phyloP scores from a whole-genome alignment of 64 coral and sea anemone genomes.

The Stichodactyla mertensii region DNA sequence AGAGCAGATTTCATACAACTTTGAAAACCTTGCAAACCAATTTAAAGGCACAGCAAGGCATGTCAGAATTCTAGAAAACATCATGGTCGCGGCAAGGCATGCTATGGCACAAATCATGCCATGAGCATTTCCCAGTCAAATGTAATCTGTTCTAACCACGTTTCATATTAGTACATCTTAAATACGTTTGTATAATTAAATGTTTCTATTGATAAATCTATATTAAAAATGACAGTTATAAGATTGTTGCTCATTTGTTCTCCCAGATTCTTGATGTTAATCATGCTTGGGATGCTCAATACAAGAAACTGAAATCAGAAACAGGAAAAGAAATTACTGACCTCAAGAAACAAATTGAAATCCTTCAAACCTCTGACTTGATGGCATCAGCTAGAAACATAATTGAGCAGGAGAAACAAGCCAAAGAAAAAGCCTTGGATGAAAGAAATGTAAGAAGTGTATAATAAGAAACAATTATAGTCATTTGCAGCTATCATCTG shows the following conservation, averaged over 20 bases:
- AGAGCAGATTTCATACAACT: no score
- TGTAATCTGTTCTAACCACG: no score
- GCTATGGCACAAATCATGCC: no score
- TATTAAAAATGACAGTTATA: no score
- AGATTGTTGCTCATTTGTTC: not conserved
- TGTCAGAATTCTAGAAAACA: no score
- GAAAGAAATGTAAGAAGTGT: not conserved
- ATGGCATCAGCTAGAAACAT: not conserved
- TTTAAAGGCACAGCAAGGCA: no score
- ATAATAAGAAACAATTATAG: not conserved
- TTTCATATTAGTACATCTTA: no score
- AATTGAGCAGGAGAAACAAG: not conserved
- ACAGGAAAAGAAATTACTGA: constrained; percentile 36
- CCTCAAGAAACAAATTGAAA: constrained; percentile 37
- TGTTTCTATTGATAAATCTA: no score
- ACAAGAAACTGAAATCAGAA: constrained; percentile 32
- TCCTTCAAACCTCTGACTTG: not conserved
- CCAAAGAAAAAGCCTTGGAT: not conserved
- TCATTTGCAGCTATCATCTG: not conserved
- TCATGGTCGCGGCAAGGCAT: no score
- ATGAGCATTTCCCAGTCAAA: no score
- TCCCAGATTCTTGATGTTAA: constrained; percentile 54
- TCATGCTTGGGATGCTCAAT: constrained; percentile 56
- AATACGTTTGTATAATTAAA: no score
- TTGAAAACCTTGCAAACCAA: no score